Conservation (phyloP, 2,888 invertebrate species). For the Oasisia sp. region DNA sequence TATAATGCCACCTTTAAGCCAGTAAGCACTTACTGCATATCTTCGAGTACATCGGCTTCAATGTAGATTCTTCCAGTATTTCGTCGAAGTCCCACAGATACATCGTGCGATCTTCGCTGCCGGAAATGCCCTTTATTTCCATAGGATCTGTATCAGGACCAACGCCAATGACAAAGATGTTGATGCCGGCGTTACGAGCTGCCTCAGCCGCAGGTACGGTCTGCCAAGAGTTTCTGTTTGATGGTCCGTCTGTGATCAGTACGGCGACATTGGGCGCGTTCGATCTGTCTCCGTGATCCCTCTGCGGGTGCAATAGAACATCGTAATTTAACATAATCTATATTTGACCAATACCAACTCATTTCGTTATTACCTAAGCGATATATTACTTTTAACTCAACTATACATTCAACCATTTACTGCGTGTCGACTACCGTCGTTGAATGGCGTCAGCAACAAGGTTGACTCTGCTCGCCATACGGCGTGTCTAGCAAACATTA, state of each 20-base stretch:
- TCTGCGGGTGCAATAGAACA: background rate
- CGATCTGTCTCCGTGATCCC: background rate
- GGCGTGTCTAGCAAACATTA: too few species aligned
- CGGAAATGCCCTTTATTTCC: background rate
- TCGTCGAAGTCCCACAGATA: background rate
- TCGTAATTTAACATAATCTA: background rate
- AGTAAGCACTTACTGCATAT: background rate
- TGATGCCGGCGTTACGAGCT: background rate
- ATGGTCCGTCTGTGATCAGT: constrained; percentile 20
- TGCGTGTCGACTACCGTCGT: too few species aligned
- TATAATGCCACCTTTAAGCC: background rate
- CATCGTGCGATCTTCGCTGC: background rate
- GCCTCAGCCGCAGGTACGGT: background rate
- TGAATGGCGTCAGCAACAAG: too few species aligned
- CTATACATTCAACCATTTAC: too few species aligned
- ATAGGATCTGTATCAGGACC: background rate
- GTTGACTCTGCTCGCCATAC: too few species aligned
- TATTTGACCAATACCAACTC: too few species aligned
- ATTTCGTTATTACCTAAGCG: too few species aligned
- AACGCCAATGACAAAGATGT: background rate
- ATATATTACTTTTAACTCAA: too few species aligned
- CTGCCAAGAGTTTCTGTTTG: background rate
- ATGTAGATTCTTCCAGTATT: background rate
- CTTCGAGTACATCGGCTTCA: background rate
- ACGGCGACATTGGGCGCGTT: constrained; percentile 17